These are phyloP conservation scores for Psilopsiagon aurifrons DNA, from an alignment of 2,113 vertebrate species.

Conservation along the genomic window DNA sequence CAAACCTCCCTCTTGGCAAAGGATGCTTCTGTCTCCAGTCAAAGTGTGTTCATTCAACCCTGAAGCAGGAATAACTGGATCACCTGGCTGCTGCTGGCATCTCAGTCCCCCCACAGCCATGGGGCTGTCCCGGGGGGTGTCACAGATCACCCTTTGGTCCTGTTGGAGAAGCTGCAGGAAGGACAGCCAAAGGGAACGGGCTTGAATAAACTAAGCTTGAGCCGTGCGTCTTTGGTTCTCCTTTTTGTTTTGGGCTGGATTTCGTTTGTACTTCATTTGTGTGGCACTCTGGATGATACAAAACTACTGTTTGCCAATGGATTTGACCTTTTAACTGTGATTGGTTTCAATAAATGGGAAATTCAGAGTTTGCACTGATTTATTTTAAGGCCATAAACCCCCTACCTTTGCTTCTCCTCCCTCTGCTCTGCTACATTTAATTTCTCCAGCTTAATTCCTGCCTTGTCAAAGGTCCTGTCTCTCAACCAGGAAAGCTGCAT, in stretches of 20 bases:
- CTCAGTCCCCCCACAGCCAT: neutral
- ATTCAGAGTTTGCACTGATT: neutral
- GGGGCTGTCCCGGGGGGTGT: neutral
- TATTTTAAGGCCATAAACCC: neutral
- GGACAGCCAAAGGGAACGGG: neutral
- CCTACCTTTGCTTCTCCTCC: neutral
- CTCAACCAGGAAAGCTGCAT: neutral
- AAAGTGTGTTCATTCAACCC: neutral
- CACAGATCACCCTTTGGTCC: fast-evolving
- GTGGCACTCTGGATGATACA: neutral
- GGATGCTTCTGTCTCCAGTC: neutral
- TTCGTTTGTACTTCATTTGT: neutral
- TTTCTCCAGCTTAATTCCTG: neutral
- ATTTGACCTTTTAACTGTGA: conserved; percentile 73
- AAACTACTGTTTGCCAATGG: conserved; percentile 51
- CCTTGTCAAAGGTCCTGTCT: neutral
- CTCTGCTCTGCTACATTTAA: fast-evolving
- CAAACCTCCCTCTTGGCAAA: fast-evolving
- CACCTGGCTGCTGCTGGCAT: neutral
- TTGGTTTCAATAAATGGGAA: conserved; percentile 72
- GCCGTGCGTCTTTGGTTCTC: neutral
- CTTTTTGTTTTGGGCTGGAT: neutral
- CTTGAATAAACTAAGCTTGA: neutral
- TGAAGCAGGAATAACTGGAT: neutral
- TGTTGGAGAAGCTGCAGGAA: neutral